These are phyloP conservation scores for Ennomos quercinarius DNA, from an alignment of 2,888 invertebrate species.

Conservation along the genomic window DNA sequence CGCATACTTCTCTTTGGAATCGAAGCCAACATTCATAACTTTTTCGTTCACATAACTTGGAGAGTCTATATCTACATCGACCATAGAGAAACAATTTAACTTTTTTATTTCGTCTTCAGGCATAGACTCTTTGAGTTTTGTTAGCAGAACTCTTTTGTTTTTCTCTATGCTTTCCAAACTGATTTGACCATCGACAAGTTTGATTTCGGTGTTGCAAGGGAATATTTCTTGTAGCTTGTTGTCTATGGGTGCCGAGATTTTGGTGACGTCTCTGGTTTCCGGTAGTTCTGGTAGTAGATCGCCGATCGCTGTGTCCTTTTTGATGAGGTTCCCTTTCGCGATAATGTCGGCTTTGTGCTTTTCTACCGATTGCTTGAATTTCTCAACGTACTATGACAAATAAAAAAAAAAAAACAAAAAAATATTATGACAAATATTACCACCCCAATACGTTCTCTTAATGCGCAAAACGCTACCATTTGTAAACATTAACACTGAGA, in stretches of 20 bases:
- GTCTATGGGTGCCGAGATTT: constrained; percentile 30
- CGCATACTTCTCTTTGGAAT: constrained; percentile 62
- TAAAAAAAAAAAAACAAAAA: constrained; percentile 10
- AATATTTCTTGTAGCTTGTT: constrained; percentile 56
- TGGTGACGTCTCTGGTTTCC: constrained; percentile 46
- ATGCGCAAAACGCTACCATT: no score
- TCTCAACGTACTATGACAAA: constrained; percentile 65
- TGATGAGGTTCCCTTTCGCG: constrained; percentile 59
- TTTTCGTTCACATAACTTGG: constrained; percentile 68
- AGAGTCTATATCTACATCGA: constrained; percentile 72
- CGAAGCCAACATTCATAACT: constrained; percentile 69
- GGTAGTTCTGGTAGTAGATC: constrained; percentile 69
- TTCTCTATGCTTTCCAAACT: constrained; percentile 69
- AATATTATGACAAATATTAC: background rate
- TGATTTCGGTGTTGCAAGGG: constrained; percentile 57
- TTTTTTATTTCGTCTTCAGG: constrained; percentile 58
- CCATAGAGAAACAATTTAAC: constrained; percentile 78
- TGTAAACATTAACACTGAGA: no score
- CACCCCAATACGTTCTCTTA: no score
- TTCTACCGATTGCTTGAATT: constrained; percentile 63
- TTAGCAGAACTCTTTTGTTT: constrained; percentile 67
- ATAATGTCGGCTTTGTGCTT: constrained; percentile 64
- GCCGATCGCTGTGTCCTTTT: constrained; percentile 50
- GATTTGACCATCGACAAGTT: constrained; percentile 57
- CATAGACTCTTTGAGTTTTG: constrained; percentile 54